Evolutionary conservation across 2,797 vertebrate genomes (phyloP).

Genomic region (Pangasius larnaudii): DNA sequence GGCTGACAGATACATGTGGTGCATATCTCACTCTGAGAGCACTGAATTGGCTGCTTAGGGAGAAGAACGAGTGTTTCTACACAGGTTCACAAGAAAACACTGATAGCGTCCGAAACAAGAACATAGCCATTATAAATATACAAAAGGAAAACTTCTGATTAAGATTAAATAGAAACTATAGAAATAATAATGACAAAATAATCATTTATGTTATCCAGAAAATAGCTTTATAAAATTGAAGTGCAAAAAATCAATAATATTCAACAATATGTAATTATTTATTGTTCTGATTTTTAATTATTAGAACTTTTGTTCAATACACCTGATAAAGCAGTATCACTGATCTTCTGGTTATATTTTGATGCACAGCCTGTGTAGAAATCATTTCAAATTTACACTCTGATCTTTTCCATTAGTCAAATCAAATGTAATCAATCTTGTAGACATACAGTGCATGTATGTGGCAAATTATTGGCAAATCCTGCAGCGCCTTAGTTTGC

Average conservation of each 20-base stretch:
- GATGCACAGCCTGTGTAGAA: not conserved
- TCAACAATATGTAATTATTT: not conserved
- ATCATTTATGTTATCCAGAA: not conserved
- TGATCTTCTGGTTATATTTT: not conserved
- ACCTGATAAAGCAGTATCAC: not conserved
- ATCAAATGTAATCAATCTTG: not conserved
- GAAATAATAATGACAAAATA: not conserved
- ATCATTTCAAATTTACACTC: not conserved
- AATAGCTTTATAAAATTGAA: not conserved
- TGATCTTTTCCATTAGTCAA: not conserved
- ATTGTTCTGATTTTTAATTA: not conserved
- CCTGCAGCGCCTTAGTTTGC: not conserved
- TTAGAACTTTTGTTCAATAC: not conserved
- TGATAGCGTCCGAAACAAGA: not conserved
- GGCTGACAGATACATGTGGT: conserved; percentile 45
- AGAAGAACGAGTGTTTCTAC: conserved; percentile 29
- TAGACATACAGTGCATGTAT: not conserved
- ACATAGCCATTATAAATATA: not conserved
- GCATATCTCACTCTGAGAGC: conserved; percentile 42
- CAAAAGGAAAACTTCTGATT: not conserved
- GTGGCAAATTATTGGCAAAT: not conserved
- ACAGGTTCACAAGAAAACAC: not conserved
- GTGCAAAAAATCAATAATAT: not conserved
- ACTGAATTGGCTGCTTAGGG: conserved; percentile 17
- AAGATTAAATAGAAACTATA: not conserved